A percentile compares a stretch with the other conserved stretches of the same genome.
Conservation (phyloP, 2,888 invertebrate genomes). For the Calliscelio sp. region DNA sequence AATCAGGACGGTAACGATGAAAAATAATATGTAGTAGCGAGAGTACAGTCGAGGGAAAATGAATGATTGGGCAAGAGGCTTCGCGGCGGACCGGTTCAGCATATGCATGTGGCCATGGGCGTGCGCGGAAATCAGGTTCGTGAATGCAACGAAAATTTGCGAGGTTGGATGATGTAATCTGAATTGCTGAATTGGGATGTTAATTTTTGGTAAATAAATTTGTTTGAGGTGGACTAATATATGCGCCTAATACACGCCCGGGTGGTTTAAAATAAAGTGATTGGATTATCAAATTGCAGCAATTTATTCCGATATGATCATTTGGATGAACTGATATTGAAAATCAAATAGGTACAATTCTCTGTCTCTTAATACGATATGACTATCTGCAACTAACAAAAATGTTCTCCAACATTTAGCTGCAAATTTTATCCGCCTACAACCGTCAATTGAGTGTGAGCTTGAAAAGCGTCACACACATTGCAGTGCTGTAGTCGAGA, state of each 20-base stretch:
- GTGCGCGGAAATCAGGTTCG: slow-evolving; percentile 79
- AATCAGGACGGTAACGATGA: slow-evolving; percentile 53
- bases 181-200: slow-evolving; percentile 53
- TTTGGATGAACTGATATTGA: neutral
- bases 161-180: slow-evolving; percentile 45
- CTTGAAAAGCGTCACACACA: too few relatives aligned
- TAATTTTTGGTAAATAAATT: slow-evolving; percentile 60
- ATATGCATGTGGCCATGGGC: slow-evolving; percentile 54
- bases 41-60: slow-evolving; percentile 61
- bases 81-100: slow-evolving; percentile 46
- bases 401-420: too few relatives aligned
- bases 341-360: too few relatives aligned
- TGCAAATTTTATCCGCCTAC: too few relatives aligned
- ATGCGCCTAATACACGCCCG: neutral
- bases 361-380: too few relatives aligned
- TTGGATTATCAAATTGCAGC: slow-evolving; percentile 28
- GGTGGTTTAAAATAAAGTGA: slow-evolving; percentile 27
- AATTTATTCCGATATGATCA: slow-evolving; percentile 34
- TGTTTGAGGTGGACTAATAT: slow-evolving; percentile 22
- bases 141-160: slow-evolving; percentile 85
- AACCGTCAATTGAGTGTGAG: too few relatives aligned
- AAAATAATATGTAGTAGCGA: slow-evolving; percentile 60
- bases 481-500: too few relatives aligned
- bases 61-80: slow-evolving; percentile 54
- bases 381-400: too few relatives aligned